A percentile compares a stretch with the other conserved stretches of the same genome.
These are phyloP conservation scores for Sphaeridia pumilis DNA, from an alignment of 2,888 invertebrate species.

Conservation along the genomic window DNA sequence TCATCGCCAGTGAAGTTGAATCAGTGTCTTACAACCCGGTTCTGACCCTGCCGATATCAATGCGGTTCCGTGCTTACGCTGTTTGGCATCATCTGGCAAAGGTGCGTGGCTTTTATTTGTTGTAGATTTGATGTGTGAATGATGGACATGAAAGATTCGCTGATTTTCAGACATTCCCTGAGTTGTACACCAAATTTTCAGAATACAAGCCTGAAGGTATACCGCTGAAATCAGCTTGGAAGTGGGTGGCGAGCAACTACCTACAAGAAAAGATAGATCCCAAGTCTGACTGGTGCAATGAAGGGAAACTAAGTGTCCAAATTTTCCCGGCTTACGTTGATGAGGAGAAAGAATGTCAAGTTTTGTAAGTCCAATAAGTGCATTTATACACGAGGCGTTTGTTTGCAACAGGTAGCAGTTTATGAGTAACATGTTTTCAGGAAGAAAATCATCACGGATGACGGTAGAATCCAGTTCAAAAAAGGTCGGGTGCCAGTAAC, in stretches of 20 bases:
- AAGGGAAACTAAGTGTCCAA: slow-evolving; percentile 51
- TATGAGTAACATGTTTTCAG: too few relatives aligned
- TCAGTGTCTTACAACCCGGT: slow-evolving; percentile 54
- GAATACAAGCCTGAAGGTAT: slow-evolving; percentile 34
- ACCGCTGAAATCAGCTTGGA: slow-evolving; percentile 66
- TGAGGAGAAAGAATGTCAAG: slow-evolving; percentile 50
- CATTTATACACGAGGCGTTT: too few relatives aligned
- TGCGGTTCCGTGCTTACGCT: slow-evolving; percentile 55
- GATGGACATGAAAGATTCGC: too few relatives aligned
- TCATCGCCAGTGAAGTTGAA: slow-evolving; percentile 47
- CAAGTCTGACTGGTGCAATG: slow-evolving; percentile 47
- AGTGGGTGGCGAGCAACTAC: slow-evolving; percentile 53
- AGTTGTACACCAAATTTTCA: slow-evolving; percentile 41
- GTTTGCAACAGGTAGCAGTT: too few relatives aligned
- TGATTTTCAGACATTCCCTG: slow-evolving; percentile 46
- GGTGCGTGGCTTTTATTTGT: slow-evolving; percentile 1
- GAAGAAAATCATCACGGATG: slow-evolving; percentile 6
- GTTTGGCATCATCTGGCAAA: slow-evolving; percentile 48
- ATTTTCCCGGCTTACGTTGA: slow-evolving; percentile 46
- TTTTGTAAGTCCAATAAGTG: slow-evolving; percentile 41
- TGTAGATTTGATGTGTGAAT: background rate
- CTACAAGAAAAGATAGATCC: slow-evolving; percentile 48
- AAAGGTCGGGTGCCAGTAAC: slow-evolving; percentile 8
- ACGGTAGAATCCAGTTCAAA: slow-evolving; percentile 1
- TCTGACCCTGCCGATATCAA: slow-evolving; percentile 56